phyloP scores from a whole-genome alignment of 2,113 vertebrate genomes.

The Mus spicilegus region DNA sequence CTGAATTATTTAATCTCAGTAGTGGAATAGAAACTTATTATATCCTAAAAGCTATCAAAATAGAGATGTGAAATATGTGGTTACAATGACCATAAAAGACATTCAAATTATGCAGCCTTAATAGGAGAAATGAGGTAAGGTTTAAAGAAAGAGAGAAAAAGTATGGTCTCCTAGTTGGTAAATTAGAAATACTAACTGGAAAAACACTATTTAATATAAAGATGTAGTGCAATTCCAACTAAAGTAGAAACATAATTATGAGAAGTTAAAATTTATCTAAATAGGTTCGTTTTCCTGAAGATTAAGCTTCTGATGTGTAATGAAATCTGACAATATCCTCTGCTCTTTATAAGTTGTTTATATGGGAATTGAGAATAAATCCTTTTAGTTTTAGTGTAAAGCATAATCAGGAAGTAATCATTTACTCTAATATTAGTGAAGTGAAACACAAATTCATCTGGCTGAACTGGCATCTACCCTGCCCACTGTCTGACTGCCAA shows the following conservation, averaged over 20 bases:
- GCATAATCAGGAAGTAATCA: background rate
- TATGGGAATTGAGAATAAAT: background rate
- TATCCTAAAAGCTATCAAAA: background rate
- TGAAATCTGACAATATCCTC: background rate
- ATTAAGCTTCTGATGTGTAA: background rate
- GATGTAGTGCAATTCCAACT: slow-evolving; percentile 2
- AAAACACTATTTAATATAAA: slow-evolving; percentile 35
- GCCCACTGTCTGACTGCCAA: background rate
- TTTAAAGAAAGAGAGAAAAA: background rate
- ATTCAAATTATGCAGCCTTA: slow-evolving; percentile 20
- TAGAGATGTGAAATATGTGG: slow-evolving; percentile 2
- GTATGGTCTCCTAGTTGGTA: background rate
- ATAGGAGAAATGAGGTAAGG: background rate
- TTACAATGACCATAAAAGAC: slow-evolving; percentile 17
- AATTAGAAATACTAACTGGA: slow-evolving; percentile 2
- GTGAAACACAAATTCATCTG: background rate
- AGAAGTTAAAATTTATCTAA: slow-evolving; percentile 41
- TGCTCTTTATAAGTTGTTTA: slow-evolving; percentile 14
- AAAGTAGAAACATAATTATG: background rate
- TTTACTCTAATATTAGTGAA: background rate
- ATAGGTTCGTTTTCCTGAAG: background rate
- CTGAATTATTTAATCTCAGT: slow-evolving; percentile 13
- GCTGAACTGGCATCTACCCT: background rate
- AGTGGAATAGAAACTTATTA: background rate
- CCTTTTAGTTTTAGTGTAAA: background rate